Base-by-base conservation (phyloP, 2,888 invertebrate genomes). In the Melanostoma mellinum region DNA sequence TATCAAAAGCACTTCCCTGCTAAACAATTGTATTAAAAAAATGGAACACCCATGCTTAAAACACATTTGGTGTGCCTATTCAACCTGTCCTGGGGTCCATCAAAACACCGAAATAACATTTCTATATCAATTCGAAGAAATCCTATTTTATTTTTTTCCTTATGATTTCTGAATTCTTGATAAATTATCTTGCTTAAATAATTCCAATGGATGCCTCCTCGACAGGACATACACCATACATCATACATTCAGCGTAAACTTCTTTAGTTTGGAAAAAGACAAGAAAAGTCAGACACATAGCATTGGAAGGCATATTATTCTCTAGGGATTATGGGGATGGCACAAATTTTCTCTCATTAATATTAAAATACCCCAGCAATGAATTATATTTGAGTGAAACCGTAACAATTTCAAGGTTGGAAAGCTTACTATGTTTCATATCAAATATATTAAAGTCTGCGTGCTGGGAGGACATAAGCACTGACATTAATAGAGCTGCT, bases 161-260 rank as follows among this genome's bases (percentile, higher is more conserved):
- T 3, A 61, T 36, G 46, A 46, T 5, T 10, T 61, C 35, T 58
- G 58, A 58, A 33, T 58, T 42, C 58, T 33, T 61, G 20, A 61
- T 61, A 32, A 48, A 36, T 20, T 20, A 20, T 20, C 20, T 20
- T 20, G 20, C 20, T 20, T 20, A 20, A 20, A 20, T 20, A 20
- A 20, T 20, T 20, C 46, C 44, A 36, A 32, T 6, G 44, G 3
- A 46, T 46, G 10, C 35, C 9, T 10, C 5, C 44, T 46, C 61
- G 20, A 20, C 6, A 58, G 20, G 32, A 58, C 42, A 20, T 20
- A 20, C 20, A 32, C 3, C n/a, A 44, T 36, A 61, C 35, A n/a
- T n/a, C n/a, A n/a, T n/a, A 36, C 36, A 9, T 46, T n/a, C 44
- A 3, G 3, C 3, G 40, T 0, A 6, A 58, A 58, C 3, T 10